phyloP scores from a whole-genome alignment of 2,888 invertebrate species.

The Luperina testacea region DNA sequence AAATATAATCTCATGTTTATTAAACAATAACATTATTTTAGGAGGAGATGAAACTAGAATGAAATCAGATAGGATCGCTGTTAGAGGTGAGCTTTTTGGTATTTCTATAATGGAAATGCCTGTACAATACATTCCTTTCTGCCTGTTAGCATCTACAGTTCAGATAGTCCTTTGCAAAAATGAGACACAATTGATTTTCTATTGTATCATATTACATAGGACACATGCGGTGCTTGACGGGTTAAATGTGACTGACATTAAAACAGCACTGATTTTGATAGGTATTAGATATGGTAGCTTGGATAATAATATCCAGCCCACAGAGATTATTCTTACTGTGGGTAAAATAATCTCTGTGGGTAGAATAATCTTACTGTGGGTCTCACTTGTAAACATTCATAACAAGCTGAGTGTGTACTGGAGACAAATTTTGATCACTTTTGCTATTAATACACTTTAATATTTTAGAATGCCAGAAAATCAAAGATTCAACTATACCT shows the following conservation, averaged over 20 bases:
- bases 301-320: background rate
- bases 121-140: background rate
- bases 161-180: background rate
- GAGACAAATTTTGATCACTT: background rate
- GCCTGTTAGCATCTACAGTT: background rate
- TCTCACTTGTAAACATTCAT: constrained; percentile 7
- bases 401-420: background rate
- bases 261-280: constrained; percentile 10
- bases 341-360: too few species aligned
- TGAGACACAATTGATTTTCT: too few species aligned
- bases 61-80: constrained; percentile 71
- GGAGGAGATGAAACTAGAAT: constrained; percentile 25
- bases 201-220: too few species aligned
- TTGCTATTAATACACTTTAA: background rate
- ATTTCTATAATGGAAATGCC: background rate
- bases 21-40: constrained; percentile 23
- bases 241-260: background rate
- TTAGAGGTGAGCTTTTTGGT: constrained; percentile 72
- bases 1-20: background rate
- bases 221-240: too few species aligned
- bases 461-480: constrained; percentile 83
- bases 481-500: constrained; percentile 71
- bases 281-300: constrained; percentile 5
- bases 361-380: background rate
- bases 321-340: too few species aligned